phyloP scores from a whole-genome alignment of 1,140 invertebrate species.

The Pteromalus puparum region DNA sequence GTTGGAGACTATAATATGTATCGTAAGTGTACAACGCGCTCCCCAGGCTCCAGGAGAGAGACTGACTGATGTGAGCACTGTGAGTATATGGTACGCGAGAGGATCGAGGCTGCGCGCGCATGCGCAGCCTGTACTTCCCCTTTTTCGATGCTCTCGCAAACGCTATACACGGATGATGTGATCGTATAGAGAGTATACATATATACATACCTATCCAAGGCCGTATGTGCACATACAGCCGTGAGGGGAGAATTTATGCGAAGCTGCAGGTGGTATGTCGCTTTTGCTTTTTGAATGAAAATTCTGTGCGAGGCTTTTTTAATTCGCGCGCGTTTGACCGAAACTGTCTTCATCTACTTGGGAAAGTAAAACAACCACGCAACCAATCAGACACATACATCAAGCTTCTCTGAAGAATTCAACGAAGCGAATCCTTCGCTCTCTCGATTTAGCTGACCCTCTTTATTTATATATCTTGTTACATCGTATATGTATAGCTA shows the following conservation, averaged over 20 bases:
- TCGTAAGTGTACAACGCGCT: not conserved
- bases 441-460: conserved; percentile 28
- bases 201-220: too few species aligned
- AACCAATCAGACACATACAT: not conserved
- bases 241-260: too few species aligned
- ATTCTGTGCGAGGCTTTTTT: too few species aligned
- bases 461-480: conserved; percentile 20
- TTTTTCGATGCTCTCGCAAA: not conserved
- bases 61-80: not conserved
- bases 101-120: not conserved
- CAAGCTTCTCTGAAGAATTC: not conserved
- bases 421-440: not conserved
- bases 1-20: not conserved
- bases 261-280: too few species aligned
- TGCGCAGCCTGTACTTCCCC: not conserved
- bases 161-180: not conserved
- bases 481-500: too few species aligned
- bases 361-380: not conserved
- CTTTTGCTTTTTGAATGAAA: too few species aligned
- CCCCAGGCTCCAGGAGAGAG: not conserved
- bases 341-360: not conserved
- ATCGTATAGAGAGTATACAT: too few species aligned
- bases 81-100: too few species aligned
- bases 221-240: too few species aligned
- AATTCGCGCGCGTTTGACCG: too few species aligned